These are phyloP conservation scores for Leptestheria dahalacensis DNA, from an alignment of 1,140 invertebrate genomes.

Conservation along the genomic window DNA sequence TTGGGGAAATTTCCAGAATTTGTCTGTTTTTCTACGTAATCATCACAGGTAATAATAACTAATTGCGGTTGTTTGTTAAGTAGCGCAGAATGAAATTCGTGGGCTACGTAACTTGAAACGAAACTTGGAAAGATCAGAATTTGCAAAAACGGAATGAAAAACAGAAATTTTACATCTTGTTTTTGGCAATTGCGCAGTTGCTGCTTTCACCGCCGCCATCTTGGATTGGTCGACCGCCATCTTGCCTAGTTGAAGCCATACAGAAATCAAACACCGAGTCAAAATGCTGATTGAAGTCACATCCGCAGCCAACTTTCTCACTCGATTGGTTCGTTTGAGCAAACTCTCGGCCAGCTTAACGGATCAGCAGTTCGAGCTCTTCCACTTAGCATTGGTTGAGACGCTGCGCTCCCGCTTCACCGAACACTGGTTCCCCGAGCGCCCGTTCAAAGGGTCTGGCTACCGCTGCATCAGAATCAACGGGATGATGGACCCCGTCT, in stretches of 20 bases:
- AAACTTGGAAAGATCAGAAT: too few species aligned
- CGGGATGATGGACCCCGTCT: conserved; percentile 47
- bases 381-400: conserved; percentile 36
- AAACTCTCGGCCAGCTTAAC: conserved; percentile 29
- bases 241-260: background rate
- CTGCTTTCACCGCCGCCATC: background rate
- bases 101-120: too few species aligned
- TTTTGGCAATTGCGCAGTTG: background rate
- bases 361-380: conserved; percentile 36
- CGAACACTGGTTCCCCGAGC: conserved; percentile 50
- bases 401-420: conserved; percentile 38
- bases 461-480: conserved; percentile 49
- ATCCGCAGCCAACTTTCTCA: conserved; percentile 44
- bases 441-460: conserved; percentile 44
- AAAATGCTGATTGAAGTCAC: conserved; percentile 42
- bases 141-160: too few species aligned
- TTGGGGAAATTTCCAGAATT: too few species aligned
- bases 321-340: conserved; percentile 38
- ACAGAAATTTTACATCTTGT: too few species aligned
- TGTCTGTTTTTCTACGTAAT: too few species aligned
- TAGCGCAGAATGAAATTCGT: too few species aligned
- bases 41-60: too few species aligned
- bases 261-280: too few species aligned
- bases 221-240: background rate
- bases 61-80: too few species aligned